A percentile compares a stretch with the other conserved stretches of the same genome.
Evolutionary conservation across 2,888 invertebrate species (phyloP).

Genomic region (Colostygia pectinataria): DNA sequence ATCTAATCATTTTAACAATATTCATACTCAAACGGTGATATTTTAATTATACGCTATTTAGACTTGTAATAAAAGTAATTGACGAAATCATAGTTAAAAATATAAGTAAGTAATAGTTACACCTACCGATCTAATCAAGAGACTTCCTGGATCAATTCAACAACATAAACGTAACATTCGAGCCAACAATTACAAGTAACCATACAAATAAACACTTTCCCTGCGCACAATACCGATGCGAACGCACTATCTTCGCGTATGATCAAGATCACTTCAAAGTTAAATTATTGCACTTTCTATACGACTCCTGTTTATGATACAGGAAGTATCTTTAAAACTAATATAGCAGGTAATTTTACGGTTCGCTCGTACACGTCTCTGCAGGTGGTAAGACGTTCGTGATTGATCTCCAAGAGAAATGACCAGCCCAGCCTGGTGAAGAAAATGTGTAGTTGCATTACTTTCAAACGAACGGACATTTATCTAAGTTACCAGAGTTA

Average conservation of each 20-base stretch:
- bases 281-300: slow-evolving; percentile 48
- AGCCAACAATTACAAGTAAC: background rate
- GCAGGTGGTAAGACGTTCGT: background rate
- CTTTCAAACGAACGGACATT: too few relatives aligned
- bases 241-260: slow-evolving; percentile 29
- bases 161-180: background rate
- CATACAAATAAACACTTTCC: slow-evolving; percentile 31
- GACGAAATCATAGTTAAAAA: too few relatives aligned
- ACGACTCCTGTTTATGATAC: slow-evolving; percentile 38
- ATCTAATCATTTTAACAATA: too few relatives aligned
- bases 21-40: too few relatives aligned
- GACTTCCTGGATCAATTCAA: background rate
- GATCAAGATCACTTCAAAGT: slow-evolving; percentile 45
- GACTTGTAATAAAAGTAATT: too few relatives aligned
- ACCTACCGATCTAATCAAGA: too few relatives aligned
- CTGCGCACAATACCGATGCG: slow-evolving; percentile 25
- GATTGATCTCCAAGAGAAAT: background rate
- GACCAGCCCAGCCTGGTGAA: background rate
- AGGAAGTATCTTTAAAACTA: slow-evolving; percentile 41
- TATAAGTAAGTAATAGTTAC: too few relatives aligned
- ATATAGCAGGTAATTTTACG: slow-evolving; percentile 30
- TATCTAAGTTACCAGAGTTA: too few relatives aligned
- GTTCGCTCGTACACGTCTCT: background rate
- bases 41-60: too few relatives aligned
- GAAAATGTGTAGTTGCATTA: too few relatives aligned